Evolutionary conservation across 2,797 vertebrate genomes (phyloP), one percentile per base, ranked within the genome.

Genomic region (Margarornis squamiger): DNA sequence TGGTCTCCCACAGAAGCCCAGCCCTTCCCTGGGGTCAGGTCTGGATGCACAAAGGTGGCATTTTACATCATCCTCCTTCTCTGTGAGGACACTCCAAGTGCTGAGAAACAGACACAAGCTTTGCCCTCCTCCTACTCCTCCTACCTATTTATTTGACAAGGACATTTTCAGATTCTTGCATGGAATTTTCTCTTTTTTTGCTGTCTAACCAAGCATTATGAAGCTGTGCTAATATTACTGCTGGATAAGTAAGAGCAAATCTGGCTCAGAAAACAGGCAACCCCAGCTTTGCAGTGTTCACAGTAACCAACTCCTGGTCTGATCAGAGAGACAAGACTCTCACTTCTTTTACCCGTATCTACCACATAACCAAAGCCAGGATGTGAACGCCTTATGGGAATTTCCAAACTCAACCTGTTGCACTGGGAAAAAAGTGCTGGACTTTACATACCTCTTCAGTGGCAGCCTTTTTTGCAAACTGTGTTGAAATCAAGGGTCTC

Each of bases 401-500:
- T 46, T 88, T 54, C 62, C 86, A 90, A 46, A 84, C 34, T 80
- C 71, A 32, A 87, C 36, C 41, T 57, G 30, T 48, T 36, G 43
- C 29, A 39, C 48, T 32, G 58, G 10, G 45, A 46, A 30, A 75
- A 32, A 88, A 83, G 38, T 57, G 58, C 51, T 85, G 88, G 62
- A 59, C 41, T 65, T 94, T 27, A 76, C 86, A 32, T 93, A 99
- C 99, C 99, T 99, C 98, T 90, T 98, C 98, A 10, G 95, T 38
- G 1, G 98, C 94, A 58, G 96, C 98, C 96, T 98, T 99, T 98
- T 99, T 99, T 30, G 97, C 97, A 8, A 98, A 97, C 79, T 98
- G 98, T 16, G 98, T 96, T 8, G 98, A 98, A 94, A 99, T 98
- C 58, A 99, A 97, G 9, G 98, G 99, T 52, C 98, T 98, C 94